These are phyloP conservation scores for Kryptolebias ocellatus DNA, from an alignment of 2,797 vertebrate species.

Conservation along the genomic window DNA sequence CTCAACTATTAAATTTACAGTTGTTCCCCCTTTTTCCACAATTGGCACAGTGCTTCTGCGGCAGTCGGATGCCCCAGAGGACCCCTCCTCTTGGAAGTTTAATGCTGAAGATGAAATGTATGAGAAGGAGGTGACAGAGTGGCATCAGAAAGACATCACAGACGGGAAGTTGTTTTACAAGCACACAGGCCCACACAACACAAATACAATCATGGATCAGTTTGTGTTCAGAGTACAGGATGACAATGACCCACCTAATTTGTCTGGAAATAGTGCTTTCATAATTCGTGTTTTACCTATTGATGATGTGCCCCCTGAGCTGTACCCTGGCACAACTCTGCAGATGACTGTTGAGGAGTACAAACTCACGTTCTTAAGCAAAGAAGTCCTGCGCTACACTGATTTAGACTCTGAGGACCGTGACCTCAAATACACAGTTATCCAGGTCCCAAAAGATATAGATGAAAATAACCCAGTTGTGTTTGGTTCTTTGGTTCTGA, in stretches of 20 bases:
- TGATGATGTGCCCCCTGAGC: constrained; percentile 89
- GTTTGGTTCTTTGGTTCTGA: constrained; percentile 89
- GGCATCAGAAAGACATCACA: constrained; percentile 90
- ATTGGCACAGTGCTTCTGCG: constrained; percentile 87
- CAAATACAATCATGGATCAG: constrained; percentile 85
- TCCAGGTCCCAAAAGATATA: constrained; percentile 86
- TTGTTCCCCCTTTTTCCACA: constrained; percentile 81
- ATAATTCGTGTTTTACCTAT: constrained; percentile 87
- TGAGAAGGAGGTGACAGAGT: constrained; percentile 90
- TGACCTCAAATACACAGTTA: constrained; percentile 90
- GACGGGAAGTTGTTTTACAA: constrained; percentile 91
- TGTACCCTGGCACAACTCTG: constrained; percentile 87
- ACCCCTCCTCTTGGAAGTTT: constrained; percentile 87
- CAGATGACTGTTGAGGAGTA: constrained; percentile 91
- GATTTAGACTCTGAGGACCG: constrained; percentile 93
- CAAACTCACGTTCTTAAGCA: constrained; percentile 87
- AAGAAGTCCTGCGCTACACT: constrained; percentile 89
- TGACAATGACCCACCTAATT: constrained; percentile 94
- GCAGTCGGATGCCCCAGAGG: constrained; percentile 87
- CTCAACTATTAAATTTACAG: constrained; percentile 86
- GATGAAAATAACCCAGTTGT: constrained; percentile 87
- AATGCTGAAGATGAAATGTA: constrained; percentile 83
- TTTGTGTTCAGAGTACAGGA: constrained; percentile 92
- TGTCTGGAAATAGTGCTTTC: constrained; percentile 85
- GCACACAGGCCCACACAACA: constrained; percentile 89